phyloP scores from a whole-genome alignment of 2,888 invertebrate species.

The Dicranocentrus wangi region DNA sequence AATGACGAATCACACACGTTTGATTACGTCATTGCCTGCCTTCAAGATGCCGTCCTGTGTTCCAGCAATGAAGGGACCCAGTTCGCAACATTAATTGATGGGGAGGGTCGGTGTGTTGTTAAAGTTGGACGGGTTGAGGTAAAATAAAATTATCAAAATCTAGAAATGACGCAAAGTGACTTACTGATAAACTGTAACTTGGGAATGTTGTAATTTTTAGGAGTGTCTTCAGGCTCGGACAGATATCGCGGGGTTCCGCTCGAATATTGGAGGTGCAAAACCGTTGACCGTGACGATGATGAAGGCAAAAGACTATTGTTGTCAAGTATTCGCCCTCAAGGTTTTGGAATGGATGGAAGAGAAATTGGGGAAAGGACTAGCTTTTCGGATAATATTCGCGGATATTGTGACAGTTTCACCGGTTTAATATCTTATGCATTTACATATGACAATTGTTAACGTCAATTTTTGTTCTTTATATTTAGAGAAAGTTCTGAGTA shows the following conservation, averaged over 20 bases:
- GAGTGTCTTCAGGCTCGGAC: constrained; percentile 82
- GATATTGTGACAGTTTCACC: constrained; percentile 76
- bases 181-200: too few species aligned
- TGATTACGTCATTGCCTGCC: constrained; percentile 93
- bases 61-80: constrained; percentile 92
- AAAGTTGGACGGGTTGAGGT: too few species aligned
- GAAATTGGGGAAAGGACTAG: constrained; percentile 78
- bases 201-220: too few species aligned
- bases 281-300: too few species aligned
- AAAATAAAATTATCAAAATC: too few species aligned
- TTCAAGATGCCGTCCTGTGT: constrained; percentile 91
- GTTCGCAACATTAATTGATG: constrained; percentile 95
- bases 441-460: too few species aligned
- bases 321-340: constrained; percentile 93
- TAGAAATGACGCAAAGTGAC: too few species aligned
- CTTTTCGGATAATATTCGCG: not conserved
- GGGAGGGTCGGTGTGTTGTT: constrained; percentile 94
- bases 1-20: constrained; percentile 99
- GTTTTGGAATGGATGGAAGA: constrained; percentile 92
- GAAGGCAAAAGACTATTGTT: too few species aligned
- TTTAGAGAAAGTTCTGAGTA: too few species aligned
- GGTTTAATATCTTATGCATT: constrained; percentile 88
- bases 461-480: too few species aligned
- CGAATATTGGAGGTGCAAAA: too few species aligned
- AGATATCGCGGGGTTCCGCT: constrained; percentile 85